phyloP scores from a whole-genome alignment of 2,888 invertebrate species.

The Chrysotoxum bicinctum region DNA sequence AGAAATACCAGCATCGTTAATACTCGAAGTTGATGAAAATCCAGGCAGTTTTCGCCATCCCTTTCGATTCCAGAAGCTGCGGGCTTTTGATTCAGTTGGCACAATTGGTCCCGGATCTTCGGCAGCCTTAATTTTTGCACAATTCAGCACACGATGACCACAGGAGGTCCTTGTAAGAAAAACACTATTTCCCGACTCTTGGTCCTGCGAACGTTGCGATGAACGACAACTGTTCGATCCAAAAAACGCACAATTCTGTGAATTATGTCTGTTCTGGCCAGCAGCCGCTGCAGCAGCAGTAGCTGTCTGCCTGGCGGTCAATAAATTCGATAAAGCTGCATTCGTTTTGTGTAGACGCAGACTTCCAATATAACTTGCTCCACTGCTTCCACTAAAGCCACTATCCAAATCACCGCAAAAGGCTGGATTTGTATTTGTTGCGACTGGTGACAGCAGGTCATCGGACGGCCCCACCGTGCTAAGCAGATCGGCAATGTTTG shows the following conservation, averaged over 20 bases:
- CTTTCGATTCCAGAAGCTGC: slow-evolving; percentile 88
- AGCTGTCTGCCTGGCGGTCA: slow-evolving; percentile 76
- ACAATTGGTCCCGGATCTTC: slow-evolving; percentile 80
- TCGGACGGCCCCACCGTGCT: slow-evolving; percentile 81
- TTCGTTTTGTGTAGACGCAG: slow-evolving; percentile 83
- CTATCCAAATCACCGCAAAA: slow-evolving; percentile 86
- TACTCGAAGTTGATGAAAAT: slow-evolving; percentile 87
- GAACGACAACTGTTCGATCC: slow-evolving; percentile 79
- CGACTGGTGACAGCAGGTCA: slow-evolving; percentile 83
- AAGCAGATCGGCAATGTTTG: slow-evolving; percentile 86
- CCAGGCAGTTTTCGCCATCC: slow-evolving; percentile 90
- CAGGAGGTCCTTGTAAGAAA: slow-evolving; percentile 81
- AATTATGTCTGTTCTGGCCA: slow-evolving; percentile 68
- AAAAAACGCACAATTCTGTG: slow-evolving; percentile 74
- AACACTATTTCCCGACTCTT: slow-evolving; percentile 71
- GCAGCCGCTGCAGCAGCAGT: slow-evolving; percentile 73
- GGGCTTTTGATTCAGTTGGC: slow-evolving; percentile 79
- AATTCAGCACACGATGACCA: slow-evolving; percentile 80
- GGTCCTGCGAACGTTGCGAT: slow-evolving; percentile 78
- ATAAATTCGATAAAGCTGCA: slow-evolving; percentile 76
- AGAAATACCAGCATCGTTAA: slow-evolving; percentile 85
- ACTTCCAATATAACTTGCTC: slow-evolving; percentile 90
- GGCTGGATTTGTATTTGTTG: slow-evolving; percentile 78
- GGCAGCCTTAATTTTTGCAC: slow-evolving; percentile 82
- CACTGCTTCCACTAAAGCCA: slow-evolving; percentile 92